Evolutionary conservation across 2,797 vertebrate genomes (phyloP).

Genomic region (Chelon auratus): DNA sequence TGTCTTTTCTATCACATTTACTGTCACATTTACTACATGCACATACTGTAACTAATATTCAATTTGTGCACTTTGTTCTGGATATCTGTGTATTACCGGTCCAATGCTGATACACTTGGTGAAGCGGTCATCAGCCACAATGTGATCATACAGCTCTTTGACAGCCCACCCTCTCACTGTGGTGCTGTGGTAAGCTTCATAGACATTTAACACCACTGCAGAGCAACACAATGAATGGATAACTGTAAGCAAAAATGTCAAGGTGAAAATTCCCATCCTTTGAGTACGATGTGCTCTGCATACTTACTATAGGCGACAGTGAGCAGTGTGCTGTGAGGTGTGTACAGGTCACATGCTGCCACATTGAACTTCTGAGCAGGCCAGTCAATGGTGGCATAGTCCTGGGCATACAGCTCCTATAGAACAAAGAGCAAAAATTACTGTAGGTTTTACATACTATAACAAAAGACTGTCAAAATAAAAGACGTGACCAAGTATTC

Average conservation of each 20-base stretch:
- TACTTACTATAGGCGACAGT: slow-evolving; percentile 71
- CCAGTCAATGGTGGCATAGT: slow-evolving; percentile 91
- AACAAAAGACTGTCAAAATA: background rate
- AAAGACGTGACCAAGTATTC: too few relatives aligned
- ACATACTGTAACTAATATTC: background rate
- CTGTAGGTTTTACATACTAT: background rate
- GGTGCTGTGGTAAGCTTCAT: slow-evolving; percentile 90
- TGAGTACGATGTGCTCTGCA: background rate
- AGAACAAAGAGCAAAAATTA: background rate
- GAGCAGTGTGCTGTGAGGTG: slow-evolving; percentile 91
- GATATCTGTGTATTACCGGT: slow-evolving; percentile 81
- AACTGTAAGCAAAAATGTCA: background rate
- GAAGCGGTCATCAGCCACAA: slow-evolving; percentile 92
- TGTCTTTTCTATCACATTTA: background rate
- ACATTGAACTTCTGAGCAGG: slow-evolving; percentile 91
- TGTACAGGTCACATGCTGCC: slow-evolving; percentile 90
- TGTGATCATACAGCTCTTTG: slow-evolving; percentile 89
- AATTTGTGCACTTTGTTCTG: background rate
- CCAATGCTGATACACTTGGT: slow-evolving; percentile 95
- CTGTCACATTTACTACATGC: background rate
- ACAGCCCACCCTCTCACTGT: slow-evolving; percentile 84
- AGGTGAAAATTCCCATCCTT: background rate
- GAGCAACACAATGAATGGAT: slow-evolving; percentile 4
- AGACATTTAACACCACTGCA: slow-evolving; percentile 87
- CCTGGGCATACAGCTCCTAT: slow-evolving; percentile 94